Percentiles rank a stretch among this genome's conserved stretches.
Evolutionary conservation across 2,888 invertebrate species (phyloP).

Genomic region (Gari tellinella): DNA sequence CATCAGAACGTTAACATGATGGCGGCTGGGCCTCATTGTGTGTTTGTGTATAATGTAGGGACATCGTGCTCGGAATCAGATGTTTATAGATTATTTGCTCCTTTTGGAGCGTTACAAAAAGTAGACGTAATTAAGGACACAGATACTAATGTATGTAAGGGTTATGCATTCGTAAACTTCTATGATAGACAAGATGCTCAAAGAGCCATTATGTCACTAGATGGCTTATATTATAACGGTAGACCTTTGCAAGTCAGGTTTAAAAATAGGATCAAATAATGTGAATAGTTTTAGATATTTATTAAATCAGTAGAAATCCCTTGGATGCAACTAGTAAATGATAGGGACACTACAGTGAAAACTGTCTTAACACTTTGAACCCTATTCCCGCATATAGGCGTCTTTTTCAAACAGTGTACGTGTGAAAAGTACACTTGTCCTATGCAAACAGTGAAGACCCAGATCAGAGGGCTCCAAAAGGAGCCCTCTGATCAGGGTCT

Average conservation of each 20-base stretch:
- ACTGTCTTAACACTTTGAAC: no score
- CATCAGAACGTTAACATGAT: background rate
- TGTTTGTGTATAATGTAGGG: conserved; percentile 85
- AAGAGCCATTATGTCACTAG: conserved; percentile 82
- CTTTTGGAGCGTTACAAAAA: conserved; percentile 83
- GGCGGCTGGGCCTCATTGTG: conserved; percentile 38
- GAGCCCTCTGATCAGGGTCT: no score
- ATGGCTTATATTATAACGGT: conserved; percentile 82
- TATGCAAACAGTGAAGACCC: no score
- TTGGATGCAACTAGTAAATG: no score
- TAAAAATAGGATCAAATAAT: conserved; percentile 29
- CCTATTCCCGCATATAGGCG: no score
- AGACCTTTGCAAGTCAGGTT: conserved; percentile 83
- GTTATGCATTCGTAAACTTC: conserved; percentile 85
- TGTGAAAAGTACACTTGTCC: no score
- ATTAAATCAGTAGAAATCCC: no score
- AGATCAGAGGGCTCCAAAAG: no score
- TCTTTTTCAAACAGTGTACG: no score
- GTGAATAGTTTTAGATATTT: background rate
- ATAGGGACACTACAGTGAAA: no score
- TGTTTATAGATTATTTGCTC: conserved; percentile 83
- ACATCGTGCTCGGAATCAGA: conserved; percentile 82
- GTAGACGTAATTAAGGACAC: conserved; percentile 83
- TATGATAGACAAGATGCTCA: conserved; percentile 82
- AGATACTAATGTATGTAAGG: conserved; percentile 82